Percentiles rank a stretch among this genome's conserved stretches.
phyloP scores from a whole-genome alignment of 92 coral and sea anemone species.

The Metridium senile region DNA sequence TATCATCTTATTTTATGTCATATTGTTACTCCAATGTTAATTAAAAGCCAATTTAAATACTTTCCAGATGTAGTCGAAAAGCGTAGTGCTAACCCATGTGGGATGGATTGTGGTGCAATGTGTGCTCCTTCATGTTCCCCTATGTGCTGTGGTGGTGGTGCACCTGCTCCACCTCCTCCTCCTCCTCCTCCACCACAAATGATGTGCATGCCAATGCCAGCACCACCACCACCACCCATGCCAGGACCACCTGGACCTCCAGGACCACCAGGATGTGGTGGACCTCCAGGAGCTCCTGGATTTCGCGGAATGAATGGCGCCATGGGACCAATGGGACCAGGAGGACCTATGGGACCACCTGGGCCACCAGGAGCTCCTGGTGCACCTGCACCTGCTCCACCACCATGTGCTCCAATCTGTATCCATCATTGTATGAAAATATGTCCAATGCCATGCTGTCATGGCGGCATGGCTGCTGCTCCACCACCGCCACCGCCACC shows the following conservation, averaged over 20 bases:
- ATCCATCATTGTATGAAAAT: conserved; percentile 95
- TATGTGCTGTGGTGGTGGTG: conserved; percentile 75
- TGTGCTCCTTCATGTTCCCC: conserved; percentile 72
- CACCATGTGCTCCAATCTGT: conserved; percentile 93
- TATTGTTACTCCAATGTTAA: too few relatives aligned
- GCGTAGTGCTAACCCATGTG: conserved; percentile 85
- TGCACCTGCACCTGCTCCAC: conserved; percentile 91
- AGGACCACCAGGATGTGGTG: conserved; percentile 93
- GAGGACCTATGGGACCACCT: conserved; percentile 86
- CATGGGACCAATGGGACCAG: conserved; percentile 78
- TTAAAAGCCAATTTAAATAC: too few relatives aligned
- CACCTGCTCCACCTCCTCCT: conserved; percentile 54
- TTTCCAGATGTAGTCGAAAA: conserved; percentile 52
- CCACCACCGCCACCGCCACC: conserved; percentile 37
- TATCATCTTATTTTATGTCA: too few relatives aligned
- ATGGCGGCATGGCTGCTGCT: conserved; percentile 50
- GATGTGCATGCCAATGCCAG: conserved; percentile 55
- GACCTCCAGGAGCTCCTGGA: conserved; percentile 93
- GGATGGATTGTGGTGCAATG: conserved; percentile 61
- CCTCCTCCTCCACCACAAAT: conserved; percentile 71
- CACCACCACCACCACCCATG: conserved; percentile 47
- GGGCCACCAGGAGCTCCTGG: conserved; percentile 96
- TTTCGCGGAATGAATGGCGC: conserved; percentile 69
- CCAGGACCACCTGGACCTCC: conserved; percentile 50
- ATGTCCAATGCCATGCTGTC: conserved; percentile 88